Percentiles rank a stretch among this genome's conserved stretches.
Conservation (phyloP, 2,888 invertebrate genomes). For the Hydrotaea cyrtoneurina region DNA sequence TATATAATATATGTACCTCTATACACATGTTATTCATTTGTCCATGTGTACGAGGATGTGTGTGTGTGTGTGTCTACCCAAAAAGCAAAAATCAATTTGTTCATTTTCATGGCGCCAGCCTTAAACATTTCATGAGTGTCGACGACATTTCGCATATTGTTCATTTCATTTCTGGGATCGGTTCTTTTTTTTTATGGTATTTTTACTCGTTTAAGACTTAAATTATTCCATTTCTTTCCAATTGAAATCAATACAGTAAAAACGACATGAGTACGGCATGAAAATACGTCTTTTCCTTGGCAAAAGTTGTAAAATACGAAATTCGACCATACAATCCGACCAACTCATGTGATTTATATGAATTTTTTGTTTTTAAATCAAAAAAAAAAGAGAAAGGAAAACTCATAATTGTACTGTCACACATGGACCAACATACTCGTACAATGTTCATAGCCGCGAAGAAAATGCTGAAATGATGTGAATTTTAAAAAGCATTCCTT, state of each 20-base stretch:
- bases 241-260: conserved; percentile 30
- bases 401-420: background rate
- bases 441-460: too few species aligned
- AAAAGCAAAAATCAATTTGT: conserved; percentile 57
- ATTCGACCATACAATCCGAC: background rate
- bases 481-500: too few species aligned
- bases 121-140: conserved; percentile 7
- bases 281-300: background rate
- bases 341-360: background rate
- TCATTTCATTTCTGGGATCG: background rate
- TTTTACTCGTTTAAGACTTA: conserved; percentile 28
- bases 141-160: background rate
- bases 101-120: conserved; percentile 63
- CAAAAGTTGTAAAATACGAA: background rate
- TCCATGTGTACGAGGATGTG: too few species aligned
- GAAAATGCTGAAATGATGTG: too few species aligned
- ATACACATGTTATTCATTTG: too few species aligned
- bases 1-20: too few species aligned
- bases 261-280: background rate
- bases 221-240: background rate
- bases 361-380: background rate
- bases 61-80: too few species aligned
- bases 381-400: background rate
- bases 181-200: background rate
- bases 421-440: too few species aligned